Base-by-base conservation (phyloP, 2,888 invertebrate species). In the Cosmia pyralina region DNA sequence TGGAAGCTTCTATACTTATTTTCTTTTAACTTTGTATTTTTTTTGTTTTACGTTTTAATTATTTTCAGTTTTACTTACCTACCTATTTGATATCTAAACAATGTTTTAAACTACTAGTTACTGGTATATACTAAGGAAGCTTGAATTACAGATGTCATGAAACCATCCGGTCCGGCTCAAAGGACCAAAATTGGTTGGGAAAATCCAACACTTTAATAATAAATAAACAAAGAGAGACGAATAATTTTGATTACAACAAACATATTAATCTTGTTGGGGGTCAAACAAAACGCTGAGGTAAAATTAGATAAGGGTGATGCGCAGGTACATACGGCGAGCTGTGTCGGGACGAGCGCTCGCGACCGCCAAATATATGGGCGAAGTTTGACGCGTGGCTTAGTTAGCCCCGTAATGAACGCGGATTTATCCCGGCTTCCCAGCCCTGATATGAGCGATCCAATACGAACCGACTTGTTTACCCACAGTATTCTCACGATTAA, bases 381-480 rank as follows among this genome's bases (percentile, higher is more conserved):
- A 90, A 91, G 88, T 91, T 90, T 86, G 89, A 89, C 90, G 87
- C 85, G 71, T 73, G 60, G 75, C 81, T 84, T 86, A 85, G 85
- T 81, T 82, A 79, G 72, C 50, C 46, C 78, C 76, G 85, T 81
- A 84, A 85, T 87, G 84, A 88, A 83, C 62, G 81, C 59, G 85
- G 79, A 88, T 87, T 89, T 85, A 82, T 85, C 74, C 77, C 69
- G 69, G 66, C 72, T 71, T 71, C 64, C 58, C 77, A 58, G 28
- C 58, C 34, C 66, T 13, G 67, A 78, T 77, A 78, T 77, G 68
- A 84, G 68, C 53, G 71, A 70, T 72, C 66, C 71, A 69, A 77
- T 79, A 72, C 62, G n/a, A 63, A 68, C 69, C 50, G 62, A 65
- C 72, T 69, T 78, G 74, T 80, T 85, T 83, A 75, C 73, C 78